Evolutionary conservation across 2,113 vertebrate species (phyloP).

Genomic region (Perccottus glenii): DNA sequence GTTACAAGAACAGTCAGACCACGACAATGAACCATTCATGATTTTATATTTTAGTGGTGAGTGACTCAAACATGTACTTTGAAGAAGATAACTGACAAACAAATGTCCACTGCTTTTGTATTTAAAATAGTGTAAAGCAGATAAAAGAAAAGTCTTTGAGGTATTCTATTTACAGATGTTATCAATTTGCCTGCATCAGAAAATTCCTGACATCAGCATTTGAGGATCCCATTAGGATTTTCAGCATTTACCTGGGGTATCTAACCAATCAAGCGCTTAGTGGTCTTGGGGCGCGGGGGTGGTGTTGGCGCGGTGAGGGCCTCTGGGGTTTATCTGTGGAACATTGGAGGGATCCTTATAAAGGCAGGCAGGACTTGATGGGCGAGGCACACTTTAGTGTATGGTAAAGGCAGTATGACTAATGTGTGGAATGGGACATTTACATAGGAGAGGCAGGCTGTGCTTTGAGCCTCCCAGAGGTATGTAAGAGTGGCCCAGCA

Average conservation of each 20-base stretch:
- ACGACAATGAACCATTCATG: too few relatives aligned
- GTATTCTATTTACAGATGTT: slow-evolving; percentile 31
- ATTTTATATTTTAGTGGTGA: too few relatives aligned
- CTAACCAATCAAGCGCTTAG: slow-evolving; percentile 67
- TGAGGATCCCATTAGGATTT: slow-evolving; percentile 60
- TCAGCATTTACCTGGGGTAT: slow-evolving; percentile 67
- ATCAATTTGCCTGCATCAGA: slow-evolving; percentile 48
- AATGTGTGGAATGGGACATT: slow-evolving; percentile 80
- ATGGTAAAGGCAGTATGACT: slow-evolving; percentile 76
- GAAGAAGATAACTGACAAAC: neutral
- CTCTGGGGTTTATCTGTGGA: slow-evolving; percentile 76
- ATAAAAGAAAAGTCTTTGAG: slow-evolving; percentile 6
- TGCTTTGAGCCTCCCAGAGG: slow-evolving; percentile 75
- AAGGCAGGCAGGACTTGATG: slow-evolving; percentile 73
- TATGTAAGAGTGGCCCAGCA: slow-evolving; percentile 65
- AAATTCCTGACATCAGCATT: slow-evolving; percentile 67
- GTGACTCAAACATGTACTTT: too few relatives aligned
- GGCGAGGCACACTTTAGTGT: slow-evolving; percentile 73
- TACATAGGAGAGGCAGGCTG: slow-evolving; percentile 76
- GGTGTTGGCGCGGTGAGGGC: slow-evolving; percentile 48
- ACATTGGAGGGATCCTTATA: slow-evolving; percentile 72
- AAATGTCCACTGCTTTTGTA: neutral
- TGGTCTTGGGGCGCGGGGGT: slow-evolving; percentile 61
- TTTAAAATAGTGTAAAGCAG: neutral
- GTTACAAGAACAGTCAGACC: too few relatives aligned